phyloP scores from a whole-genome alignment of 2,888 invertebrate species.

The Hirudinaria manillensis region DNA sequence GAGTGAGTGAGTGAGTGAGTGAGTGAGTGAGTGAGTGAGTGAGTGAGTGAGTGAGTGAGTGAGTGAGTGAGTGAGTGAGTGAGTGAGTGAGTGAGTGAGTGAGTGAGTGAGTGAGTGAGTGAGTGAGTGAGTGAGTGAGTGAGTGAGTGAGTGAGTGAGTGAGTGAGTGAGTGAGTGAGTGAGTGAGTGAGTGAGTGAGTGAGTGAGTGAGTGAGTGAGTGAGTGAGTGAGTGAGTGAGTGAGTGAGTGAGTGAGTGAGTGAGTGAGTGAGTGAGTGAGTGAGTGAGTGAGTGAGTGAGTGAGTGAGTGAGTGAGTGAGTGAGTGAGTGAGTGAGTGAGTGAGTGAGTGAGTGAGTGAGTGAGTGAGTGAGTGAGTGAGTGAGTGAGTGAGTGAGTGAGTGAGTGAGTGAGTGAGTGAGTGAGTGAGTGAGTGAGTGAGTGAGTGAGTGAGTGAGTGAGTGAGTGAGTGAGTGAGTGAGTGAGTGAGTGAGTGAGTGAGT shows the following conservation, averaged over 20 bases:
- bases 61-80: constrained; percentile 27
- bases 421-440: constrained; percentile 29
- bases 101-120: constrained; percentile 28
- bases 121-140: constrained; percentile 29
- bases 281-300: constrained; percentile 33
- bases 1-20: constrained; percentile 31
- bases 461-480: constrained; percentile 30
- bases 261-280: constrained; percentile 30
- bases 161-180: constrained; percentile 30
- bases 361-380: constrained; percentile 27
- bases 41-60: constrained; percentile 29
- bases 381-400: constrained; percentile 28
- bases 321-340: constrained; percentile 29
- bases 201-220: constrained; percentile 26
- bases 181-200: constrained; percentile 32
- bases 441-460: constrained; percentile 30
- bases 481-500: constrained; percentile 32
- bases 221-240: constrained; percentile 33
- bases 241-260: constrained; percentile 30
- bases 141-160: constrained; percentile 30
- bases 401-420: constrained; percentile 28
- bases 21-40: constrained; percentile 29
- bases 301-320: constrained; percentile 31
- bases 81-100: constrained; percentile 28
- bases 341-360: constrained; percentile 29